Evolutionary conservation across 2,888 invertebrate species (phyloP).

Genomic region (Xanthia togata): DNA sequence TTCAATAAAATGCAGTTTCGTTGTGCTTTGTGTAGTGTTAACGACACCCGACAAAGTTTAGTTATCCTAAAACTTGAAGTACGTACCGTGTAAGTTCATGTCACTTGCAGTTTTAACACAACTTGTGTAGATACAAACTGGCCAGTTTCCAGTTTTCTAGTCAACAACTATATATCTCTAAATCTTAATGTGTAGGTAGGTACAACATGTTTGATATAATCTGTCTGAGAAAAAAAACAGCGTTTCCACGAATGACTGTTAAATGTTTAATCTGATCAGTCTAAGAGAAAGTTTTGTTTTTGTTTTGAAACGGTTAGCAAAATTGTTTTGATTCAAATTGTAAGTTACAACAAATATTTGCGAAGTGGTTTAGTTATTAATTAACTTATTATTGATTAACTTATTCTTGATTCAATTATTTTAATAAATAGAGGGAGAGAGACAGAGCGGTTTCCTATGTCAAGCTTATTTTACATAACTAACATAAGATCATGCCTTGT

Average conservation of each 20-base stretch:
- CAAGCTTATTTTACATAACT: neutral
- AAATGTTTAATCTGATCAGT: constrained; percentile 43
- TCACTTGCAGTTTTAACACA: constrained; percentile 37
- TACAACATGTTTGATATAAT: constrained; percentile 30
- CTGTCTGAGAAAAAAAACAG: constrained; percentile 33
- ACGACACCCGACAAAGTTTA: constrained; percentile 10
- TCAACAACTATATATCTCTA: constrained; percentile 28
- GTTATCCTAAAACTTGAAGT: constrained; percentile 15
- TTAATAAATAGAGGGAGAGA: neutral
- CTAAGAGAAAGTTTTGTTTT: constrained; percentile 56
- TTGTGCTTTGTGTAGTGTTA: neutral
- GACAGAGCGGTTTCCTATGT: neutral
- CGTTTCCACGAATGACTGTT: constrained; percentile 18
- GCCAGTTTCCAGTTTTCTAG: constrained; percentile 28
- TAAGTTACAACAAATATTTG: neutral
- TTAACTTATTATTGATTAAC: neutral
- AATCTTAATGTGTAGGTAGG: constrained; percentile 44
- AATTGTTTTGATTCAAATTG: neutral
- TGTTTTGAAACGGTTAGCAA: constrained; percentile 28
- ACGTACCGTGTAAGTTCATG: constrained; percentile 6
- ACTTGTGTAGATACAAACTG: constrained; percentile 13
- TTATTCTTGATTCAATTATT: constrained; percentile 14
- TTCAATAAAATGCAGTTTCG: too few relatives aligned
- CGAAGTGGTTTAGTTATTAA: neutral
- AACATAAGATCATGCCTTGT: too few relatives aligned